Conservation (phyloP, 1,140 invertebrate species). For the Ostrea edulis region DNA sequence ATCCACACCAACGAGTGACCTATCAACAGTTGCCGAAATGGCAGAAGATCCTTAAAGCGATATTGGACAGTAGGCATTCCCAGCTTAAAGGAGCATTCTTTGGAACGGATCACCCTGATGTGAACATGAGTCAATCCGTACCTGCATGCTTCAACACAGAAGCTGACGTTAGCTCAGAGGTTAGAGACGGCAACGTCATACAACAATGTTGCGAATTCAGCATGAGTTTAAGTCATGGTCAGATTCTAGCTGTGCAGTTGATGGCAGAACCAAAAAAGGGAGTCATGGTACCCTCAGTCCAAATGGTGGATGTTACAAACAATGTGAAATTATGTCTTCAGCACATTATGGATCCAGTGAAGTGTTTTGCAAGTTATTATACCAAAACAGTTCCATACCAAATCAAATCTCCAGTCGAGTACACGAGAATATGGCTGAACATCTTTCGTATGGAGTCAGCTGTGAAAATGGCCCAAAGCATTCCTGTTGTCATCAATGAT, state of each 20-base stretch:
- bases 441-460: conserved; percentile 64
- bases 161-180: conserved; percentile 49
- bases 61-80: neutral
- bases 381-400: conserved; percentile 18
- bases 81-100: conserved; percentile 1
- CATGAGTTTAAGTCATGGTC: conserved; percentile 51
- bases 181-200: neutral
- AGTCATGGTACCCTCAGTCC: conserved; percentile 48
- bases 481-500: conserved; percentile 47
- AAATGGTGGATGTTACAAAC: conserved; percentile 55
- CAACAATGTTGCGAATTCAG: conserved; percentile 49
- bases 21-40: conserved; percentile 44
- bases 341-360: conserved; percentile 59
- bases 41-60: conserved; percentile 28
- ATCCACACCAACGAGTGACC: conserved; percentile 48
- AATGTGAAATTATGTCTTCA: conserved; percentile 59
- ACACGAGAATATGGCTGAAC: conserved; percentile 56
- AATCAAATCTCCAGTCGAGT: conserved; percentile 47
- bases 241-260: conserved; percentile 58
- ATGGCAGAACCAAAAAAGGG: conserved; percentile 56
- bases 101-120: neutral
- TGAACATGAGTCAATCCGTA: conserved; percentile 39
- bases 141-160: conserved; percentile 37
- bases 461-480: conserved; percentile 40
- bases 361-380: conserved; percentile 46